phyloP scores from a whole-genome alignment of 2,888 invertebrate species.

The Zaprionus obscuricornis region DNA sequence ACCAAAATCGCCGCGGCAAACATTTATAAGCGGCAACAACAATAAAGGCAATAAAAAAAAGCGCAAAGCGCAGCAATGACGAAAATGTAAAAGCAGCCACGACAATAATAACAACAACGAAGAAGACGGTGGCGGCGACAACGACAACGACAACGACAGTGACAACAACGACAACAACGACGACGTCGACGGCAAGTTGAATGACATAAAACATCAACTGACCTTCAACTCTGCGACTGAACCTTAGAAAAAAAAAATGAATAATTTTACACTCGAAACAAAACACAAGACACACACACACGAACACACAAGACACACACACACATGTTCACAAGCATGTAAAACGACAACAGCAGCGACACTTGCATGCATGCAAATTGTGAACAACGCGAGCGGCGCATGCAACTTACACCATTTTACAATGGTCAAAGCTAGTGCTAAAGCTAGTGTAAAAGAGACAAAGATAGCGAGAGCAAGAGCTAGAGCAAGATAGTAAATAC shows the following conservation, averaged over 20 bases:
- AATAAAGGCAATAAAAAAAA: conserved; percentile 31
- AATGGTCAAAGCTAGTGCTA: conserved; percentile 31
- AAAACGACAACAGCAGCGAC: too few relatives aligned
- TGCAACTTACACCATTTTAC: conserved; percentile 69
- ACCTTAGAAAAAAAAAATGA: conserved; percentile 82
- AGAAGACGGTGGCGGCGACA: conserved; percentile 29
- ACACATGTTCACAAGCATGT: neutral
- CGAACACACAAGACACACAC: neutral
- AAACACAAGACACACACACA: conserved; percentile 15
- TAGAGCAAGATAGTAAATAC: conserved; percentile 4
- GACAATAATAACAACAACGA: conserved; percentile 47
- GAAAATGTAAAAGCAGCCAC: conserved; percentile 66
- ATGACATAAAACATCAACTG: conserved; percentile 84
- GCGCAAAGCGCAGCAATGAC: conserved; percentile 61
- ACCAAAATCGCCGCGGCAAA: conserved; percentile 50
- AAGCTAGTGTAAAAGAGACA: conserved; percentile 10
- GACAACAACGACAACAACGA: conserved; percentile 49
- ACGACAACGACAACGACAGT: conserved; percentile 39
- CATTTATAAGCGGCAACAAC: conserved; percentile 27
- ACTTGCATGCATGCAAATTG: conserved; percentile 61
- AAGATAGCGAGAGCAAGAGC: neutral
- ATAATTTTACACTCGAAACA: conserved; percentile 79
- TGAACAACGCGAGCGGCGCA: conserved; percentile 52
- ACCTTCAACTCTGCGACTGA: conserved; percentile 83
- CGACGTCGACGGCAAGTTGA: conserved; percentile 79